Base-by-base conservation (phyloP, 2,113 vertebrate species). In the Pseudonaja textilis region DNA sequence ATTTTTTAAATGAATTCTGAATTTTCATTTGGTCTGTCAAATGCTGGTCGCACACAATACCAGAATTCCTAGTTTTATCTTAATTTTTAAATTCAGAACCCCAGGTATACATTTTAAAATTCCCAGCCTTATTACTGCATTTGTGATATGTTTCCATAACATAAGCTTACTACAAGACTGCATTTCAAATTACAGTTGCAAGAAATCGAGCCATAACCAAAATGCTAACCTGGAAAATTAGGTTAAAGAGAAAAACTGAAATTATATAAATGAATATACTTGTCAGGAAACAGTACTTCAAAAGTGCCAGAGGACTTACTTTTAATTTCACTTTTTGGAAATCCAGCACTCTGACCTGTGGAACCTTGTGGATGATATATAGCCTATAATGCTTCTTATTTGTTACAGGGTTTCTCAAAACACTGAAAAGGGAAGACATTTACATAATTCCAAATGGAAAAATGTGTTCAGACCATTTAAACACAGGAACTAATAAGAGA, bases 381-480 rank as follows among this genome's bases (percentile, higher is more conserved):
- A 99, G 97, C 94, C 99, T 98, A 97, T 99, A 99, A 97, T 99
- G 99, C 95, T 99, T 99, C 98, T 99, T 99, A 97, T 99, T 99
- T 89, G 99, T 99, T 64, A 99, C 99, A 54, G 99, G 99, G 91
- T 99, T 99, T 96, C 99, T 98, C 93, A 99, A 97, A 95, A 99
- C 96, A 56, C 99, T 99, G 59, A 92, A 95, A 16, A 16, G 25
- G 14, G 0, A 89, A 29, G 8, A n/a, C 0, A 34, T 90, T 91
- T 0, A 88, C 20, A 29, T 1, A 90, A 2, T 69, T 89, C 74
- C 47, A 64, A 64, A 74, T 7, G 14, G n/a, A 20, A 42, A 81
- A 81, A 81, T 42, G 20, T 22, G 74, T 81, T 81, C 20, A 39
- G 69, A 87, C 5, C 16, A 52, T 29, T 52, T 88, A n/a, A 87